A percentile compares a stretch with the other conserved stretches of the same genome.
Evolutionary conservation across 2,888 invertebrate species (phyloP).

Genomic region (Apantesis nais): DNA sequence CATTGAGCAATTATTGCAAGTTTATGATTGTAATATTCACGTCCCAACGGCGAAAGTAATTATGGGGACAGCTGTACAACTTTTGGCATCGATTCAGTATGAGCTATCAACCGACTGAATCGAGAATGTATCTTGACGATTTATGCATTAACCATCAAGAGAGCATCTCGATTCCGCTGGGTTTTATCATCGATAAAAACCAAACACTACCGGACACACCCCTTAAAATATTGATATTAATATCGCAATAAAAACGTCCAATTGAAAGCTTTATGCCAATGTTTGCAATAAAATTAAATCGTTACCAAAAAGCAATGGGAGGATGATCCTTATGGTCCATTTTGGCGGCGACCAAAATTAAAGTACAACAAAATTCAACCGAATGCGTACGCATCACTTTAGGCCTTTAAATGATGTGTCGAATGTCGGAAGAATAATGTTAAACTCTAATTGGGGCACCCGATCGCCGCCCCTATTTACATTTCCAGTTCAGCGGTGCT

Average conservation of each 20-base stretch:
- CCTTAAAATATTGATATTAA: conserved; percentile 65
- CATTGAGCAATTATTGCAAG: conserved; percentile 74
- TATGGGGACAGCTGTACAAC: conserved; percentile 68
- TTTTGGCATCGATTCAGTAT: conserved; percentile 75
- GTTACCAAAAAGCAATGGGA: conserved; percentile 55
- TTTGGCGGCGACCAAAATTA: conserved; percentile 73
- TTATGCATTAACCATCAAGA: conserved; percentile 40
- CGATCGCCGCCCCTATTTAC: conserved; percentile 74
- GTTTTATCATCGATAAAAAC: conserved; percentile 63
- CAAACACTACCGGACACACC: conserved; percentile 82
- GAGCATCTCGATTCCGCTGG: conserved; percentile 58
- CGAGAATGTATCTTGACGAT: conserved; percentile 55
- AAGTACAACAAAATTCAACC: conserved; percentile 71
- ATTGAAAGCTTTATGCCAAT: conserved; percentile 66
- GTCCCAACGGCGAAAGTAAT: conserved; percentile 70
- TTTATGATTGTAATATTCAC: conserved; percentile 74
- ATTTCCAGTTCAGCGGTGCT: conserved; percentile 60
- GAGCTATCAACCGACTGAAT: conserved; percentile 68
- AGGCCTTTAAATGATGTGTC: conserved; percentile 81
- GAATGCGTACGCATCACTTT: conserved; percentile 78
- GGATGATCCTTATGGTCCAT: conserved; percentile 72
- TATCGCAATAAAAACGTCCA: conserved; percentile 63
- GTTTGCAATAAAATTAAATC: conserved; percentile 52
- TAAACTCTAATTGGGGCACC: conserved; percentile 77
- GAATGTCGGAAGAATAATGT: conserved; percentile 73